Conservation (phyloP, 2,113 vertebrate genomes). For the Baryphthengus martii region DNA sequence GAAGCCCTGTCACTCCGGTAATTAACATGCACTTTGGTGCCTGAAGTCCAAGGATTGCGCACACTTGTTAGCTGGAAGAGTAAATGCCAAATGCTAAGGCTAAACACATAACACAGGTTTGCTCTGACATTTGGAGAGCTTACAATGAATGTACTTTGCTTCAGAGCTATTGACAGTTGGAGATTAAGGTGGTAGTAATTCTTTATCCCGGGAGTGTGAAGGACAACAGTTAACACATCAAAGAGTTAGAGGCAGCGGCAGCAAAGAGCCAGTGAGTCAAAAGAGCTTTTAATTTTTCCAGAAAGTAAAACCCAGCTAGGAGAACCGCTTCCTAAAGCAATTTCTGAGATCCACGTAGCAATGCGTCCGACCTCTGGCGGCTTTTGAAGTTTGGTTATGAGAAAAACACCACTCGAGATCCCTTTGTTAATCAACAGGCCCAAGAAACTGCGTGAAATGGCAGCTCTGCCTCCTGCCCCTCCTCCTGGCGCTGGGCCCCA, state of each 20-base stretch:
- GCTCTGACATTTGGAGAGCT: conserved; percentile 85
- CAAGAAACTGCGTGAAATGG: accelerated
- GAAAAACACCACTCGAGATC: not conserved
- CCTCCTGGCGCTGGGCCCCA: too few species aligned
- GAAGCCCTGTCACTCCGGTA: conserved; percentile 30
- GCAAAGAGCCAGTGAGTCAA: not conserved
- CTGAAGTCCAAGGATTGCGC: conserved; percentile 61
- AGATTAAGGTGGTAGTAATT: conserved; percentile 77
- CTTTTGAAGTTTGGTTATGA: not conserved
- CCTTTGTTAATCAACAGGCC: not conserved
- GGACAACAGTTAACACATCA: conserved; percentile 72
- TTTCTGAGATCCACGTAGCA: not conserved
- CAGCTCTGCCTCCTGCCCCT: not conserved
- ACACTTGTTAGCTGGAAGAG: conserved; percentile 72
- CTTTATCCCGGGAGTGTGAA: conserved; percentile 70
- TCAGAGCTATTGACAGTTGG: conserved; percentile 79
- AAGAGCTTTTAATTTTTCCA: conserved; percentile 39
- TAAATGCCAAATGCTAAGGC: conserved; percentile 79
- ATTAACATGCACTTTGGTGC: conserved; percentile 71
- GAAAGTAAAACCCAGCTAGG: not conserved
- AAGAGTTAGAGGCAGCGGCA: conserved; percentile 42
- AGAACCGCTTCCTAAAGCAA: not conserved
- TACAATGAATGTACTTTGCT: conserved; percentile 78
- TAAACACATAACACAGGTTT: conserved; percentile 65
- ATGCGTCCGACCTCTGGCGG: not conserved